Base-by-base conservation (phyloP, 1,140 invertebrate species). In the Bursaphelenchus mucronatus region DNA sequence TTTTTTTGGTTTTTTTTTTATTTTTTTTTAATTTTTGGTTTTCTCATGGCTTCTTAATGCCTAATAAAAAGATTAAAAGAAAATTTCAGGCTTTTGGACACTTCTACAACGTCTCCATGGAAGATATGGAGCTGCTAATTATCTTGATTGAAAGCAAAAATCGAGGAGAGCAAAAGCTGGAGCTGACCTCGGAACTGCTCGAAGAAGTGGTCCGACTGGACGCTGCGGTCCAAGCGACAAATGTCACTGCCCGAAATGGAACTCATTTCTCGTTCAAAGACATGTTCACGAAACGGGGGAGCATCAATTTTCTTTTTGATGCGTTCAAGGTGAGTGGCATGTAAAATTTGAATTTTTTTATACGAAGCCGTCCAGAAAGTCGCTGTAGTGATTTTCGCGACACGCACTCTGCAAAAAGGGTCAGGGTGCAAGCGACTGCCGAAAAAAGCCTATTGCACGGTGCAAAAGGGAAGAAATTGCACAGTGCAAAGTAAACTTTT, bases 231-330 rank as follows among this genome's bases (percentile, higher is more conserved):
- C 57, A 17, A 13, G 15, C n/a, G 15, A n/a, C 71, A 2, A 65
- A 17, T 17, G 49, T 64, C 17, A 67, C 66, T 41, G 56, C 17
- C 15, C 3, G 13, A 10, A 64, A 41, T 21, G 54, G 19, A 39
- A 15, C n/a, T 15, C 15, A 39, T 45, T 44, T 67, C 17, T 59
- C 19, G 30, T 71, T 65, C 21, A 21, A 59, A 21, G 44, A 68
- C n/a, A 17, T 71, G 21, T 17, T 61, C 43, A 47, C 57, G 8
- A 43, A 63, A 6, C 13, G 64, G 11, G 69, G 69, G 13, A 41
- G 49, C 46, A 67, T 73, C n/a, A 71, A 71, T 41, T 64, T 52
- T 50, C 19, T 72, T 11, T 71, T 73, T 51, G 21, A 71, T 30
- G 70, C 70, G 9, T 71, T 68, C 30, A 73, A 73, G 53, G 64